Evolutionary conservation across 92 coral and sea anemone species (phyloP), one percentile per base, ranked within the genome.

Genomic region (Palythoa grandis): DNA sequence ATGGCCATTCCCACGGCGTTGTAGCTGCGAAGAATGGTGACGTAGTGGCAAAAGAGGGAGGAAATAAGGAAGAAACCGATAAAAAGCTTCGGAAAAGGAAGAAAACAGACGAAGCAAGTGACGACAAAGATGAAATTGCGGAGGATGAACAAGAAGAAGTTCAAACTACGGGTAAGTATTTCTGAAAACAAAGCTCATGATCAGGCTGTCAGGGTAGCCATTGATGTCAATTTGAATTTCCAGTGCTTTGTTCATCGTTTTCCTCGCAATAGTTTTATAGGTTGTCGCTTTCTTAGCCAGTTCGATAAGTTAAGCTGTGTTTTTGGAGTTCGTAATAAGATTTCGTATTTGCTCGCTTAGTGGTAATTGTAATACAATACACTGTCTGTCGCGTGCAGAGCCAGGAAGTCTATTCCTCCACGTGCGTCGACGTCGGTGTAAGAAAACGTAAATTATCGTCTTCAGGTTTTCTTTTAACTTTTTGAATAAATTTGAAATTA

Each of bases 11-110:
- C n/a, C 95, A 88, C 39, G 79, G 78, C 16, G 68, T 85, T 38
- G 52, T 83, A 58, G 40, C 88, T 10, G 63, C 88, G n/a, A 87
- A 89, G 58, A 88, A 92, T 69, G 92, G 88, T 7, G 89, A 84
- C 60, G 89, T 82, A 8, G 89, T 82, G 10, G 48, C 47, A n/a
- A 71, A 52, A 24, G 82, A 83, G n/a, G 71, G 38, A 63, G 83
- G 77, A 48, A 84, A 75, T 19, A 29, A 75, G 19, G 78, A 92
- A 22, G 93, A 89, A 40, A 76, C 38, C 53, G 93, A 94, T 61
- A 69, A 88, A 73, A 90, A 90, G 60, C 72, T 88, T 24, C 88
- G 93, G 12, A 88, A 89, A 23, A 85, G 94, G 52, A 94, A 94
- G 74, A 87, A 91, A 86, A 72, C 93, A 20, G 98, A 94, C 75